These are phyloP conservation scores for Linepithema humile DNA, from an alignment of 1,140 invertebrate genomes.

Conservation along the genomic window DNA sequence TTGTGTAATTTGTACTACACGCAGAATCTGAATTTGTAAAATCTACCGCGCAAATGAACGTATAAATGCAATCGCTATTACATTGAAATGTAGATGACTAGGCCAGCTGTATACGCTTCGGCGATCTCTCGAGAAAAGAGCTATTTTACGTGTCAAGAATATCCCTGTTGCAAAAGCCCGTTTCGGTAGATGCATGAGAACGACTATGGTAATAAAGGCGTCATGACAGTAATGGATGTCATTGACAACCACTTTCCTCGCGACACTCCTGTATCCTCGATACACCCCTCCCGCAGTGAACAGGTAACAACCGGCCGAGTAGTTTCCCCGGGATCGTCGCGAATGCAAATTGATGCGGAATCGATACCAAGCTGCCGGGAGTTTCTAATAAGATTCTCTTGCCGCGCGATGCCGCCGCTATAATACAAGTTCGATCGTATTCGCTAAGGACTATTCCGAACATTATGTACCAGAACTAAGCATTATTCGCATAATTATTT, in stretches of 20 bases:
- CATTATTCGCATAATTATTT: neutral
- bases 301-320: constrained; percentile 69
- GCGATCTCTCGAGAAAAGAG: neutral
- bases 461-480: neutral
- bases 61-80: neutral
- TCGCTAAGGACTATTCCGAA: neutral
- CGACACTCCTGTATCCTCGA: neutral
- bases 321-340: constrained; percentile 70
- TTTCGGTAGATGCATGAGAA: constrained; percentile 38
- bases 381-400: constrained; percentile 77
- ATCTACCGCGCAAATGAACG: neutral
- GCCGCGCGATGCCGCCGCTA: constrained; percentile 4
- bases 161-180: constrained; percentile 24
- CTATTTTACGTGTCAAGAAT: constrained; percentile 35
- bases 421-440: constrained; percentile 29
- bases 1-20: neutral
- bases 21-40: neutral
- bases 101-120: neutral
- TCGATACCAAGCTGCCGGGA: constrained; percentile 74
- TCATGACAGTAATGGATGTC: constrained; percentile 68
- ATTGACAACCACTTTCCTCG: constrained; percentile 63
- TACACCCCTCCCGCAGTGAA: neutral
- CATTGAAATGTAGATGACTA: neutral
- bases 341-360: constrained; percentile 78
- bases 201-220: constrained; percentile 64